phyloP scores from a whole-genome alignment of 2,888 invertebrate species.

The Agonopterix heracliana region DNA sequence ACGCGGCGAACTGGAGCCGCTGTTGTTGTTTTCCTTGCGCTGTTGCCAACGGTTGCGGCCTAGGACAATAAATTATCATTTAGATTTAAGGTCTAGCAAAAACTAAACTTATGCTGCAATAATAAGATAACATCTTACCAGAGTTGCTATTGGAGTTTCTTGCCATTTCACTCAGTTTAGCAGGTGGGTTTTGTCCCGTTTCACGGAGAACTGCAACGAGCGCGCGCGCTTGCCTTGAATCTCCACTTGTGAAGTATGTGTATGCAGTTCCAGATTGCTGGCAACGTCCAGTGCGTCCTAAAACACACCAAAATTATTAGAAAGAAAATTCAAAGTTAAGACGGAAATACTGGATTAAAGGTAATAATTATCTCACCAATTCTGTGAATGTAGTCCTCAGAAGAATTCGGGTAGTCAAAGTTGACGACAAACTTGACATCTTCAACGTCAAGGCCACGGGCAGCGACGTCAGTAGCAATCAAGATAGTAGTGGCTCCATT shows the following conservation, averaged over 20 bases:
- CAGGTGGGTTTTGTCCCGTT: conserved; percentile 91
- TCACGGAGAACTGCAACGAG: conserved; percentile 93
- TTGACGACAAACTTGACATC: conserved; percentile 99
- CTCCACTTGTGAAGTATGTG: conserved; percentile 95
- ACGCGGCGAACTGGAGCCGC: conserved; percentile 67
- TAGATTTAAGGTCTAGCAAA: no score
- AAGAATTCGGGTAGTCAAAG: conserved; percentile 97
- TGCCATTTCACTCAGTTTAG: conserved; percentile 86
- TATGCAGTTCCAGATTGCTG: conserved; percentile 96
- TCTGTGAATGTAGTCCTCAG: conserved; percentile 98
- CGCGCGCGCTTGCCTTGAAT: conserved; percentile 94
- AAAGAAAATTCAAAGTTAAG: background rate
- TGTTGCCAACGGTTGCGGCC: conserved; percentile 79
- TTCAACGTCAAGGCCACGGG: conserved; percentile 91
- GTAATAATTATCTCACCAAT: conserved; percentile 77
- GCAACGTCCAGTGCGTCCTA: conserved; percentile 91
- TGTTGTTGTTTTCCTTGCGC: conserved; percentile 73
- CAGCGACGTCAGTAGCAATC: conserved; percentile 97
- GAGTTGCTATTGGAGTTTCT: conserved; percentile 70
- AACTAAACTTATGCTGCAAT: no score
- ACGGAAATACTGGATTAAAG: background rate
- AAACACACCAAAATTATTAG: background rate
- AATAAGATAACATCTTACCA: conserved; percentile 28
- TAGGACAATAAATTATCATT: conserved; percentile 15
- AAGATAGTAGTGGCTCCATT: conserved; percentile 91